These are phyloP conservation scores for Desoria tigrina DNA, from an alignment of 2,888 invertebrate genomes.

Conservation along the genomic window DNA sequence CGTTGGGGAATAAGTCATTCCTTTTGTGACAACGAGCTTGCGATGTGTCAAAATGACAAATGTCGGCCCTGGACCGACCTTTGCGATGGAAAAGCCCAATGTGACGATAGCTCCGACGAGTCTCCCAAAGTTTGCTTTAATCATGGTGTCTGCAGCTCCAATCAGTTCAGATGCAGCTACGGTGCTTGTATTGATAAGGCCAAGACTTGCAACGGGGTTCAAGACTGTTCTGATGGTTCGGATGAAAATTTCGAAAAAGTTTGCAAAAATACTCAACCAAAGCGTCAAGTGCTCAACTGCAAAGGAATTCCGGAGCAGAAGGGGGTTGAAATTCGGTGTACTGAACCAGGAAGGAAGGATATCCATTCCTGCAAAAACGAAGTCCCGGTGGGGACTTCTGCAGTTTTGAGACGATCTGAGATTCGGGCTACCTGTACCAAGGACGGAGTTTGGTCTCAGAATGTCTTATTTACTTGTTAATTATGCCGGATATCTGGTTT, in stretches of 20 bases:
- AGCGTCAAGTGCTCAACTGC: constrained; percentile 6
- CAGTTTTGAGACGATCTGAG: constrained; percentile 25
- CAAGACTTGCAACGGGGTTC: constrained; percentile 29
- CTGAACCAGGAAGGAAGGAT: constrained; percentile 19
- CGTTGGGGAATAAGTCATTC: constrained; percentile 36
- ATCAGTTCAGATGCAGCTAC: constrained; percentile 31
- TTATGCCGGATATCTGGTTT: too few relatives aligned
- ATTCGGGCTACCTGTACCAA: constrained; percentile 26
- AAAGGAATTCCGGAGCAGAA: constrained; percentile 20
- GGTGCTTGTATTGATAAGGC: constrained; percentile 33
- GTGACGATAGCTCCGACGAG: constrained; percentile 38
- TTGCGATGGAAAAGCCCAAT: constrained; percentile 27
- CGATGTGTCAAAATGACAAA: constrained; percentile 38
- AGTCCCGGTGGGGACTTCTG: constrained; percentile 26
- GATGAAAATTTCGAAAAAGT: constrained; percentile 28
- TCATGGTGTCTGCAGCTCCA: constrained; percentile 18
- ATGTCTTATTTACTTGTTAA: constrained; percentile 21
- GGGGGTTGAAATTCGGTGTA: constrained; percentile 24
- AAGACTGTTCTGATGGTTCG: constrained; percentile 32
- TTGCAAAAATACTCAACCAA: constrained; percentile 18
- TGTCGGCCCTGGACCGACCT: constrained; percentile 41
- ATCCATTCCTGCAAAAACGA: constrained; percentile 11
- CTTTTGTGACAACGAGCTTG: constrained; percentile 37
- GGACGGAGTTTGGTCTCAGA: constrained; percentile 34
- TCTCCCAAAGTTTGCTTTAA: constrained; percentile 30